Conservation (phyloP, 92 coral and sea anemone genomes). For the Virgularia gustaviana region DNA sequence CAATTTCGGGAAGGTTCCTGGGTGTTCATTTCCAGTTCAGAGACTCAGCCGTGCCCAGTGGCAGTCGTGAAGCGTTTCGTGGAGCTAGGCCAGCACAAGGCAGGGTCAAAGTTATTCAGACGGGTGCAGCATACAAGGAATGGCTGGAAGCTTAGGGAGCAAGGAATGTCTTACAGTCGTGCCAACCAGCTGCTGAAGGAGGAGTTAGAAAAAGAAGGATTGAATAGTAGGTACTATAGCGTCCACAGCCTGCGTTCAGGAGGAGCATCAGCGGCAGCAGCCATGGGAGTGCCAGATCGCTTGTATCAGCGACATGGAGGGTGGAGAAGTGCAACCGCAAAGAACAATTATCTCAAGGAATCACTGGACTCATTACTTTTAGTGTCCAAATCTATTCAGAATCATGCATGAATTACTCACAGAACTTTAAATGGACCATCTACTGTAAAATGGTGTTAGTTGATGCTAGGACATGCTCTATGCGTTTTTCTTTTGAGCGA, state of each 20-base stretch:
- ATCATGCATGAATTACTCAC: not conserved
- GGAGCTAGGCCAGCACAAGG: slow-evolving; percentile 5
- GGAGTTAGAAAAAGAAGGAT: slow-evolving; percentile 41
- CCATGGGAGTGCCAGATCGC: slow-evolving; percentile 44
- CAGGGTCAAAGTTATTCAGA: slow-evolving; percentile 38
- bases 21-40: slow-evolving; percentile 33
- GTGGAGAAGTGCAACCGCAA: slow-evolving; percentile 39
- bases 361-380: slow-evolving; percentile 34
- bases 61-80: slow-evolving; percentile 37
- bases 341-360: slow-evolving; percentile 37
- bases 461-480: too few relatives aligned
- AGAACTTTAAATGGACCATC: too few relatives aligned
- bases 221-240: slow-evolving; percentile 24
- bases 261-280: slow-evolving; percentile 44
- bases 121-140: slow-evolving; percentile 32
- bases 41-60: slow-evolving; percentile 12
- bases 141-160: slow-evolving; percentile 32
- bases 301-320: slow-evolving; percentile 48
- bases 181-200: slow-evolving; percentile 45
- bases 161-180: slow-evolving; percentile 34
- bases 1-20: slow-evolving; percentile 50
- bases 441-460: too few relatives aligned
- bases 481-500: too few relatives aligned
- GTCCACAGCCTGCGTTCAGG: slow-evolving; percentile 47
- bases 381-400: slow-evolving; percentile 18